These are phyloP conservation scores for Gambusia affinis DNA, from an alignment of 2,113 vertebrate genomes.

Conservation along the genomic window DNA sequence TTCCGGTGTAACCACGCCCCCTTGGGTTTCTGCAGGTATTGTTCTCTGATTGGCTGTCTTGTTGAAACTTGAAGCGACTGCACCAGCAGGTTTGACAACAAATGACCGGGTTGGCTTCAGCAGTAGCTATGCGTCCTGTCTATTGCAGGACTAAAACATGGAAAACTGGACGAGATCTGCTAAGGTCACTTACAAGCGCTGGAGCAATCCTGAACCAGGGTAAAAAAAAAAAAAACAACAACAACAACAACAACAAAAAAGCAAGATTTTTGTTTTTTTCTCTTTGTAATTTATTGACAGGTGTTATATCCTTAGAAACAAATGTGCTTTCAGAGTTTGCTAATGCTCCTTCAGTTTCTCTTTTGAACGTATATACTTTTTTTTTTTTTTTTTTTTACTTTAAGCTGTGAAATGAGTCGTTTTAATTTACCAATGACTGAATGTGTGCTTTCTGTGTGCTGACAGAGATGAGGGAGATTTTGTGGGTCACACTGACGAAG, in stretches of 20 bases:
- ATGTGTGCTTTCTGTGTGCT: conserved; percentile 3
- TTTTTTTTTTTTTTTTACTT: background rate
- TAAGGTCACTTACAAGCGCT: conserved; percentile 40
- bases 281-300: background rate
- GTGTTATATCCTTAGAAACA: background rate
- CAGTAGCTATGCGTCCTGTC: background rate
- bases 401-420: background rate
- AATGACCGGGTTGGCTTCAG: background rate
- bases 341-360: background rate
- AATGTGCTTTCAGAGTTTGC: background rate
- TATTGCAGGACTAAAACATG: conserved; percentile 33
- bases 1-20: conserved; percentile 32
- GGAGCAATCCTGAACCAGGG: conserved; percentile 48
- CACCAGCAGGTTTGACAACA: conserved; percentile 34
- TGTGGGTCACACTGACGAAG: conserved; percentile 30
- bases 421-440: background rate
- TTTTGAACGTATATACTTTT: background rate
- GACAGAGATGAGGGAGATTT: conserved; percentile 20
- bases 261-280: background rate
- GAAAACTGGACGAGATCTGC: background rate
- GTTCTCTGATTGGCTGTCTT: conserved; percentile 22
- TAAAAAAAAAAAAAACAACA: conserved; percentile 23
- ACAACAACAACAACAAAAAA: background rate
- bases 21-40: background rate
- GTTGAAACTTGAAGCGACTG: conserved; percentile 12